Conservation (phyloP, 2,888 invertebrate genomes). For the Toxonevra muliebris region DNA sequence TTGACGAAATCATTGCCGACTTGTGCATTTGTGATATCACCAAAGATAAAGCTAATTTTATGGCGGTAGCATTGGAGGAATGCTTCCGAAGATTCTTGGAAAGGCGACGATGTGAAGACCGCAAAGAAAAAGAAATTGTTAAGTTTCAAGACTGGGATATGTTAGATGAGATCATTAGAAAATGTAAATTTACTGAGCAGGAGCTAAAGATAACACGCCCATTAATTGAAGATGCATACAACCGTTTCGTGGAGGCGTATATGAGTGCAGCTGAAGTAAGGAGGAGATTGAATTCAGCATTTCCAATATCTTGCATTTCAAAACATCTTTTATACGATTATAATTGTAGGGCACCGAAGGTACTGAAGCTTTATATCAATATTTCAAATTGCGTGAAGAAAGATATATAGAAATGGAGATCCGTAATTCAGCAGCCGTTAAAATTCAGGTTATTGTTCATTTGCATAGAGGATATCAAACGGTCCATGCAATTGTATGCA, state of each 20-base stretch:
- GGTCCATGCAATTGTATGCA: too few relatives aligned
- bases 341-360: constrained; percentile 49
- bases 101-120: constrained; percentile 50
- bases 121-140: constrained; percentile 46
- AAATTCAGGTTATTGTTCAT: constrained; percentile 53
- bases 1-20: constrained; percentile 56
- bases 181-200: constrained; percentile 55
- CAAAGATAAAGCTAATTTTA: constrained; percentile 50
- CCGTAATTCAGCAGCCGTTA: constrained; percentile 47
- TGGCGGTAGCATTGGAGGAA: constrained; percentile 55
- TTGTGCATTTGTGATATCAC: constrained; percentile 56
- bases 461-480: too few relatives aligned
- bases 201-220: constrained; percentile 55
- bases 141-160: constrained; percentile 55
- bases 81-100: constrained; percentile 58
- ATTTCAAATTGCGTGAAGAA: constrained; percentile 54
- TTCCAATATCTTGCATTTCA: too few relatives aligned
- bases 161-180: constrained; percentile 55
- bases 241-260: constrained; percentile 58
- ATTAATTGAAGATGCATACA: constrained; percentile 57
- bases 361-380: constrained; percentile 55
- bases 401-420: constrained; percentile 44
- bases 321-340: too few relatives aligned
- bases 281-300: not conserved
- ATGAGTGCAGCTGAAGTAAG: constrained; percentile 51